phyloP scores from a whole-genome alignment of 2,888 invertebrate genomes.

The Tetragnatha montana region DNA sequence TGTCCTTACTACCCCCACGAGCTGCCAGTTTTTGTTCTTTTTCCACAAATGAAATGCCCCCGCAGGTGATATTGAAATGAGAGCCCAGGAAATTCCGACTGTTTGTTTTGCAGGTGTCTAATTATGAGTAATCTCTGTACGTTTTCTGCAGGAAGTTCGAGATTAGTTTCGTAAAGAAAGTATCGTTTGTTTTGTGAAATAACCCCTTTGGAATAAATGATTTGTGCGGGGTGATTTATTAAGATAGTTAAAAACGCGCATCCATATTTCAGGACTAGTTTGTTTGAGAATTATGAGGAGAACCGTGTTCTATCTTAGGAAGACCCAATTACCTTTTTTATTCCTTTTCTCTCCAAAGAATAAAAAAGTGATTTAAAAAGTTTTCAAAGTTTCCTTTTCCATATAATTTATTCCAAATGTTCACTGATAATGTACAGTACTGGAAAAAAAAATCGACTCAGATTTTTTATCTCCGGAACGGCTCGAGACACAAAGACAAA shows the following conservation, averaged over 20 bases:
- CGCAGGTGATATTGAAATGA: constrained; percentile 32
- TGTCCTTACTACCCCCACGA: constrained; percentile 1
- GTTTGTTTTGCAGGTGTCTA: constrained; percentile 5
- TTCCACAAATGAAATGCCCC: constrained; percentile 12
- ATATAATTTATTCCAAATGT: too few species aligned
- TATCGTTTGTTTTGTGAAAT: neutral
- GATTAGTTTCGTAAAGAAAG: neutral
- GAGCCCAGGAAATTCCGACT: neutral
- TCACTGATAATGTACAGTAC: too few species aligned
- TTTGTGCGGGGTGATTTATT: neutral
- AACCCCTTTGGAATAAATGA: neutral
- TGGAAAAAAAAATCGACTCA: too few species aligned
- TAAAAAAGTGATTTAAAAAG: too few species aligned
- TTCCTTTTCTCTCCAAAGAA: too few species aligned
- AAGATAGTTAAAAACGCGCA: neutral
- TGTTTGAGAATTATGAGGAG: too few species aligned
- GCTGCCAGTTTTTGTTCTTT: constrained; percentile 12
- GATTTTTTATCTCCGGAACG: too few species aligned
- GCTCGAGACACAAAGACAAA: too few species aligned
- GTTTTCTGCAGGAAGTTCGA: constrained; percentile 4
- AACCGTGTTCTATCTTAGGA: too few species aligned
- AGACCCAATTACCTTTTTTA: too few species aligned
- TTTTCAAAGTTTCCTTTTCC: too few species aligned
- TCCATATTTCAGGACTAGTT: too few species aligned
- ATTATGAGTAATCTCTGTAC: constrained; percentile 25